Evolutionary conservation across 2,888 invertebrate genomes (phyloP), one percentile per base, ranked within the genome.

Genomic region (Lycaena phlaeas): DNA sequence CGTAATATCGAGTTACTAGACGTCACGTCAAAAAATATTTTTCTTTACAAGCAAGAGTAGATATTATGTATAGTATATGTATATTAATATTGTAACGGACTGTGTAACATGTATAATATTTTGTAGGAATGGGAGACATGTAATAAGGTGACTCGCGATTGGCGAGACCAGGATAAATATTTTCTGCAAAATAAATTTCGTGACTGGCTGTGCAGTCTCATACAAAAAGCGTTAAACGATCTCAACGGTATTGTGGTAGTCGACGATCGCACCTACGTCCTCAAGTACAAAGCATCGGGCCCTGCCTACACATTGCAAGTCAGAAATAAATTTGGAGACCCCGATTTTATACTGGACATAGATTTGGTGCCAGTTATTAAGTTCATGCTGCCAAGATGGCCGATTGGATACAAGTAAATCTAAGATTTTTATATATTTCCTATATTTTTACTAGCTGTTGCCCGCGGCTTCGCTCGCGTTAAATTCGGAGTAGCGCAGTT

Each of bases 301-400:
- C 89, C 89, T 0, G 88, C 89, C 2, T 86, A 86, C 51, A 89
- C 87, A 0, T 49, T 88, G 3, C 67, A 64, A 42, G 54, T 88
- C 9, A 47, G 59, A n/a, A 72, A 68, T 27, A 54, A 46, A 1
- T 49, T 48, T 2, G 55, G 57, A 1, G 57, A 53, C 2, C 56
- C 61, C 3, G 48, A 61, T 11, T 70, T 76, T 29, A 44, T 47
- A 1, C 61, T 89, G 44, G 70, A 77, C 40, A 73, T 88, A 1
- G 88, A 88, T 49, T 52, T 88, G 30, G 88, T 86, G 26, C 87
- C 87, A 0, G 86, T 84, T 14, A 74, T 87, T 28, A 66, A 70
- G 49, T 85, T 87, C 48, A 53, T 57, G 46, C 52, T 51, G n/a
- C 73, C 79, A 1, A 64, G 78, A 2, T 77, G 78, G 68, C 81